These are phyloP conservation scores for Polypterus bichir DNA, from an alignment of 2,113 vertebrate species.

Conservation along the genomic window DNA sequence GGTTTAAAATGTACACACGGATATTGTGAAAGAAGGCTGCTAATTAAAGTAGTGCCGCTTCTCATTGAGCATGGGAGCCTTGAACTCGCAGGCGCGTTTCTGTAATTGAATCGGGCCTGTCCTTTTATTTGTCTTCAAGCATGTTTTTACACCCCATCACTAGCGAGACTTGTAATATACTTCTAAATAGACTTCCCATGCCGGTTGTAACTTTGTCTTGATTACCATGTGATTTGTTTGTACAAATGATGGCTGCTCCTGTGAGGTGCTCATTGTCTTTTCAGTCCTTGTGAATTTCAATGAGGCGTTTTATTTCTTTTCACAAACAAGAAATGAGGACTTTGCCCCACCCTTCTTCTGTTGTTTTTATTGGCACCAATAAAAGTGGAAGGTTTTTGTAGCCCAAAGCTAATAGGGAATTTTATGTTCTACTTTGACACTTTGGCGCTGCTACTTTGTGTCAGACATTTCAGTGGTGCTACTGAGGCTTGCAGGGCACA, in stretches of 20 bases:
- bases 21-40: too few species aligned
- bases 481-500: too few species aligned
- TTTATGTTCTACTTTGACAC: conserved; percentile 51
- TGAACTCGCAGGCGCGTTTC: not conserved
- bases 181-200: conserved; percentile 45
- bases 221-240: conserved; percentile 67
- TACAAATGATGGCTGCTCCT: conserved; percentile 60
- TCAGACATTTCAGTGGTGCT: too few species aligned
- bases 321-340: conserved; percentile 56
- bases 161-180: conserved; percentile 38
- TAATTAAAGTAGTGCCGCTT: too few species aligned
- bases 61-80: too few species aligned
- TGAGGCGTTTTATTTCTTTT: conserved; percentile 75
- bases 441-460: too few species aligned
- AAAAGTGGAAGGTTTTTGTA: conserved; percentile 48
- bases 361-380: conserved; percentile 54
- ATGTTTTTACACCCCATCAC: conserved; percentile 7
- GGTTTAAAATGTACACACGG: too few species aligned
- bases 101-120: not conserved
- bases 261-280: conserved; percentile 58
- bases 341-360: conserved; percentile 51
- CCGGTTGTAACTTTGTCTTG: conserved; percentile 43
- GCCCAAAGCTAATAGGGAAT: conserved; percentile 45
- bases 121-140: not conserved
- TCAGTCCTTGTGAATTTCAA: conserved; percentile 72